Percentiles rank a stretch among this genome's conserved stretches.
Conservation (phyloP, 2,888 invertebrate genomes). For the Tetropium fuscum region DNA sequence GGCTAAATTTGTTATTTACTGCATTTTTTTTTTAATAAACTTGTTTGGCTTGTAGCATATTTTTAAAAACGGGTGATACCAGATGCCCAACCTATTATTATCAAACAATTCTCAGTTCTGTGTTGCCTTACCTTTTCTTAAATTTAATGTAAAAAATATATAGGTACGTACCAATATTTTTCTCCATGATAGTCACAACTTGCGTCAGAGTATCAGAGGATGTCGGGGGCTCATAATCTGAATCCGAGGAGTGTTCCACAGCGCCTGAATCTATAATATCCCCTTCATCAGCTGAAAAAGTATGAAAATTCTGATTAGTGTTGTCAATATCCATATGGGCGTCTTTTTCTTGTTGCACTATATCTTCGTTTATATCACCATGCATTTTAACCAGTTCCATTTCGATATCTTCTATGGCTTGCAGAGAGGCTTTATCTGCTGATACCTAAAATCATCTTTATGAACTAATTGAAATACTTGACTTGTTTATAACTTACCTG, state of each 20-base stretch:
- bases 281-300: conserved; percentile 36
- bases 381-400: conserved; percentile 62
- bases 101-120: too few species aligned
- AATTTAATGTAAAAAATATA: too few species aligned
- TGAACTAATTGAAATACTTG: background rate
- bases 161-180: conserved; percentile 42
- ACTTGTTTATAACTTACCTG: conserved; percentile 28
- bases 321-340: conserved; percentile 40
- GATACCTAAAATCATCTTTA: conserved; percentile 25
- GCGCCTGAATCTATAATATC: conserved; percentile 56
- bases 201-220: conserved; percentile 15
- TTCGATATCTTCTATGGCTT: conserved; percentile 62
- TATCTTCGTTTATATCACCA: conserved; percentile 42
- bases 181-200: conserved; percentile 44
- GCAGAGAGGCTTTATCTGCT: conserved; percentile 32
- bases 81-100: too few species aligned
- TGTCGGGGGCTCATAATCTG: conserved; percentile 57
- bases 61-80: too few species aligned
- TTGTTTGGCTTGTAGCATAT: background rate
- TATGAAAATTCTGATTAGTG: conserved; percentile 39
- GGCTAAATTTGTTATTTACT: too few species aligned
- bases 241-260: conserved; percentile 59
- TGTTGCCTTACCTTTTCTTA: too few species aligned
- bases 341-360: conserved; percentile 28
- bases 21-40: background rate